Evolutionary conservation across 2,888 invertebrate species (phyloP).

Genomic region (Dyspetes luteomarginatus): DNA sequence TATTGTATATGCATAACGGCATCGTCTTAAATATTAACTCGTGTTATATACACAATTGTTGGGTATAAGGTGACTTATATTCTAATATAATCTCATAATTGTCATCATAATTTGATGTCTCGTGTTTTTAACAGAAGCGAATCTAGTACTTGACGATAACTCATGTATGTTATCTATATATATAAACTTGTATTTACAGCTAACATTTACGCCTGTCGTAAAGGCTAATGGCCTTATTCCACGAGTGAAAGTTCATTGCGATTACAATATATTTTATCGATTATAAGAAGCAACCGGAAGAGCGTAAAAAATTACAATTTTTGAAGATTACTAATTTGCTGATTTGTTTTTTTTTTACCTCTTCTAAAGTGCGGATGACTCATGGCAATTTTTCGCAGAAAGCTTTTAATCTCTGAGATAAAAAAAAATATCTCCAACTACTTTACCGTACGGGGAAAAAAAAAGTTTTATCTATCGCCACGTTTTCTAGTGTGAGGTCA

Average conservation of each 20-base stretch:
- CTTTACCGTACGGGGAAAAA: neutral
- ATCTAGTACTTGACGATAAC: too few relatives aligned
- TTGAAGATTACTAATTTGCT: too few relatives aligned
- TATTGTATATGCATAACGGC: slow-evolving; percentile 21
- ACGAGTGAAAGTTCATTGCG: slow-evolving; percentile 35
- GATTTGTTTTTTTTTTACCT: too few relatives aligned
- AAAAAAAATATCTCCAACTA: neutral
- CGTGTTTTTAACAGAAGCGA: too few relatives aligned
- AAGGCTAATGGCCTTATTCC: neutral
- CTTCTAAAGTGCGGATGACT: too few relatives aligned
- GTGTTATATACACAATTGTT: too few relatives aligned
- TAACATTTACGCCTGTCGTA: neutral
- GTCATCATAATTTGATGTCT: too few relatives aligned
- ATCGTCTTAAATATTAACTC: slow-evolving; percentile 9
- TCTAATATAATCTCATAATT: too few relatives aligned
- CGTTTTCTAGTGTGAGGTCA: neutral
- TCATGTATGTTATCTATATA: neutral
- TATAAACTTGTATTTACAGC: neutral
- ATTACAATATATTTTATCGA: slow-evolving; percentile 18
- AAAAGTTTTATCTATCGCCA: neutral
- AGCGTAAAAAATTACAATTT: too few relatives aligned
- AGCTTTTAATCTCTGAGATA: neutral
- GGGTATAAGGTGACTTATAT: too few relatives aligned
- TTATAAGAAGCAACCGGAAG: neutral
- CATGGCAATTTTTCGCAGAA: too few relatives aligned